Base-by-base conservation (phyloP, 2,888 invertebrate genomes). In the Epistrophe eligans region DNA sequence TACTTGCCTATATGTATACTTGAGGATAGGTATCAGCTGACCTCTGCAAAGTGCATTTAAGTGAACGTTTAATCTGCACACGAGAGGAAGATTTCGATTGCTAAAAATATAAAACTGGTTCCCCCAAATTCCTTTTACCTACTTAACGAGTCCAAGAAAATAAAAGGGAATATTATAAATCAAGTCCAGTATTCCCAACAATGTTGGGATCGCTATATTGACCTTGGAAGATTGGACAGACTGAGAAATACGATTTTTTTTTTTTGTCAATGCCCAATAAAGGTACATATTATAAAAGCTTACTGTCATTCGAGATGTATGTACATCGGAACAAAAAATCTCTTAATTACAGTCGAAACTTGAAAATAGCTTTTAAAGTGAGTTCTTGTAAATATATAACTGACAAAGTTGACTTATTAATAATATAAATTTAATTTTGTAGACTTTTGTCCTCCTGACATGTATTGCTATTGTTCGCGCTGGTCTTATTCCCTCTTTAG, bases 391-490 rank as follows among this genome's bases (percentile, higher is more conserved):
- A 24, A 24, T 24, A 24, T 24, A 2, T 17, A 6, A 4, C 9
- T 48, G 17, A 48, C 48, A 17, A 32, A 32, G 32, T 32, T 32
- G 5, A 2, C 32, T 32, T 32, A 0, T 6, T 7, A 7, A 32
- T 32, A 32, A 7, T 32, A 32, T 32, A 32, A 32, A 32, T 32
- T 35, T 17, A 10, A 38, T 4, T 45, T 72, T 40, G 4, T 28
- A 85, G 84, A 43, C 62, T 32, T 40, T 50, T 28, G 19, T 58
- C 5, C 19, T 85, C n/a, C 38, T 73, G 6, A 91, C 91, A 50
- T 92, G 91, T 89, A 84, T 92, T 40, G 91, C 91, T 62, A 91
- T 90, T 80, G 90, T 90, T 83, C 90, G 90, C 85, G 92, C 92
- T 77, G 91, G 91, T 62, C 17, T 92, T n/a, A 89, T 92, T 35